Conservation (phyloP, 2,797 vertebrate species). For the Otus scops region DNA sequence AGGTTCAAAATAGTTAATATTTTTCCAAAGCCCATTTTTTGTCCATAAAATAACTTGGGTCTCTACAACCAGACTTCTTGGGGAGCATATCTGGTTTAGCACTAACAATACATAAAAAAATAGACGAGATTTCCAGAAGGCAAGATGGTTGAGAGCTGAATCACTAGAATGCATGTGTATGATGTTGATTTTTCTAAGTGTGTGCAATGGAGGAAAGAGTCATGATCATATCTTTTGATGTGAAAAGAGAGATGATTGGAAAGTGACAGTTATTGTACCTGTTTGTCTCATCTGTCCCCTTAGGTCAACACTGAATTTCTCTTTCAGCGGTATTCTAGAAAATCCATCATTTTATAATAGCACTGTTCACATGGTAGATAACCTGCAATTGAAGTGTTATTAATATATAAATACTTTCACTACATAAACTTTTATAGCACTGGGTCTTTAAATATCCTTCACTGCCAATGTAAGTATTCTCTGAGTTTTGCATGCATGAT, state of each 20-base stretch:
- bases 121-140: not conserved
- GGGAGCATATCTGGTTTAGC: not conserved
- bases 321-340: not conserved
- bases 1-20: not conserved
- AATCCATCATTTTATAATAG: conserved; percentile 14
- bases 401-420: conserved; percentile 31
- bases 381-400: not conserved
- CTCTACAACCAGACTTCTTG: not conserved
- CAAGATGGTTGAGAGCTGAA: not conserved
- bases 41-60: not conserved
- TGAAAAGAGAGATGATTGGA: not conserved
- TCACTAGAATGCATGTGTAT: not conserved
- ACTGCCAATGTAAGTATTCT: not conserved
- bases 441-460: not conserved
- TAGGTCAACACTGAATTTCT: not conserved
- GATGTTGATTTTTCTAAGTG: not conserved
- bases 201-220: not conserved
- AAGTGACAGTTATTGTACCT: not conserved
- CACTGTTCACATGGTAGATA: not conserved
- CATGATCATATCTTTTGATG: not conserved
- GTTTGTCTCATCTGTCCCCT: not conserved
- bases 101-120: not conserved
- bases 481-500: not conserved
- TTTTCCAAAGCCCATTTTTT: not conserved
- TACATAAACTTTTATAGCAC: not conserved